phyloP scores from a whole-genome alignment of 2,797 vertebrate species.

The Poecilia velifera region DNA sequence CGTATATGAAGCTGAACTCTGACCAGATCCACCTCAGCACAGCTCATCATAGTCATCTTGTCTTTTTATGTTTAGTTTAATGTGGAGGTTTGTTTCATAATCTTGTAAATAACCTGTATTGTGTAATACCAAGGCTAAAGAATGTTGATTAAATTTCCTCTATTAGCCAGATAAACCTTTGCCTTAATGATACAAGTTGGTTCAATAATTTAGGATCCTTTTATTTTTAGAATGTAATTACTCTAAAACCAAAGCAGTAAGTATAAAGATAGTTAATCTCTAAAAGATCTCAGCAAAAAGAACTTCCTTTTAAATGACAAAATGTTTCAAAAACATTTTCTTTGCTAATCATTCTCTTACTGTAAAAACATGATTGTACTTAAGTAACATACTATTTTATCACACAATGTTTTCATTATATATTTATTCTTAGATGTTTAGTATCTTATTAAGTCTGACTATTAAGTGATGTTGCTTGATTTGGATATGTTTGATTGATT shows the following conservation, averaged over 20 bases:
- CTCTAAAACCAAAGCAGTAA: neutral
- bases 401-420: neutral
- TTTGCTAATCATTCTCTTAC: neutral
- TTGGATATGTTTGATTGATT: neutral
- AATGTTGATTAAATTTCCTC: constrained; percentile 6
- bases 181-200: neutral
- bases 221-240: constrained; percentile 13
- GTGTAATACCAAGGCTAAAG: constrained; percentile 23
- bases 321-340: neutral
- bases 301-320: neutral
- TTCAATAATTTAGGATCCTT: neutral
- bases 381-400: neutral
- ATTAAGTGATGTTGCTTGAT: neutral
- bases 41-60: constrained; percentile 41
- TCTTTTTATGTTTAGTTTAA: constrained; percentile 42
- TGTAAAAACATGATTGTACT: neutral
- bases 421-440: neutral
- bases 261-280: neutral
- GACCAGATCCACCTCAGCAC: constrained; percentile 24
- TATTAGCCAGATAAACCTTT: neutral
- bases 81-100: constrained; percentile 49
- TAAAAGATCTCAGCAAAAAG: neutral
- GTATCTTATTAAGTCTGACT: neutral
- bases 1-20: constrained; percentile 19
- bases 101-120: constrained; percentile 26